phyloP scores from a whole-genome alignment of 1,140 invertebrate species.

The Nebria ingens region DNA sequence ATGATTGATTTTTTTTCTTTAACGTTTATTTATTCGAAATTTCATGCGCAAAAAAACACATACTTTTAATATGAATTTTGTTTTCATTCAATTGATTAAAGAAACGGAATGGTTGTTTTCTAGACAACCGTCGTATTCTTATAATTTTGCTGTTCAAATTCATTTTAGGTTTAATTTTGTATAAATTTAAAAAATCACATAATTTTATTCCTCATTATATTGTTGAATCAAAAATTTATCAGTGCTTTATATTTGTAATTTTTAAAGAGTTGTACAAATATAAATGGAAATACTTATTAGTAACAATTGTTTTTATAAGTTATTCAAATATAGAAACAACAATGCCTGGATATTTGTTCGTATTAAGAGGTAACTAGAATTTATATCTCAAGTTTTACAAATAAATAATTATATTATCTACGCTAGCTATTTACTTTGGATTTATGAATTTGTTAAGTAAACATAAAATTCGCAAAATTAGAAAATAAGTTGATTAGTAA shows the following conservation, averaged over 20 bases:
- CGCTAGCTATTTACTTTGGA: too few species aligned
- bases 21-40: too few species aligned
- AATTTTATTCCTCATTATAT: not conserved
- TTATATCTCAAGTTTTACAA: slow-evolving; percentile 8
- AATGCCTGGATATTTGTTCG: slow-evolving; percentile 6
- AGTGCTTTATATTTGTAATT: slow-evolving; percentile 5
- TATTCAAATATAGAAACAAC: not conserved
- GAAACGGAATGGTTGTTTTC: too few species aligned
- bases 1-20: too few species aligned
- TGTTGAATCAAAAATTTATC: slow-evolving; percentile 2
- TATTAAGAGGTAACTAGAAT: slow-evolving; percentile 2
- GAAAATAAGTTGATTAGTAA: too few species aligned
- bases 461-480: too few species aligned
- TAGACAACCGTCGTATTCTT: too few species aligned
- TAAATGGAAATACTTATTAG: not conserved
- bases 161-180: not conserved
- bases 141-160: not conserved
- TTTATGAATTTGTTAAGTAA: too few species aligned
- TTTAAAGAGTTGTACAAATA: slow-evolving; percentile 6
- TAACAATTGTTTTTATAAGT: not conserved
- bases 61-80: too few species aligned
- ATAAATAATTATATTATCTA: too few species aligned
- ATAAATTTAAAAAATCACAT: not conserved
- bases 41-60: too few species aligned
- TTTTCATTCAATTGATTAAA: too few species aligned